phyloP scores from a whole-genome alignment of 2,113 vertebrate species.

The Gopherus evgoodei region DNA sequence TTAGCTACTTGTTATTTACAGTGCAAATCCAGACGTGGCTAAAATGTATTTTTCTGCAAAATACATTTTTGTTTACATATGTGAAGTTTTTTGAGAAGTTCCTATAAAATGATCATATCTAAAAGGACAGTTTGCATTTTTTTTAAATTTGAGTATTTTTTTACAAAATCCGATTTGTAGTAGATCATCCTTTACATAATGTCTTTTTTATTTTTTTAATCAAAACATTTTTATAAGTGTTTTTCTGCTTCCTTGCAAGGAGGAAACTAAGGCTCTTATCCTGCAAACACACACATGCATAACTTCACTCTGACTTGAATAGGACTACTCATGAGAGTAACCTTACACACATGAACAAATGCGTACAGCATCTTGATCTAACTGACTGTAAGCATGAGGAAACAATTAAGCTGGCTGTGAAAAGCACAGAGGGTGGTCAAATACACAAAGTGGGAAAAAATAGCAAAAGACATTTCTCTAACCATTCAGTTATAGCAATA shows the following conservation, averaged over 20 bases:
- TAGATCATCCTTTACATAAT: background rate
- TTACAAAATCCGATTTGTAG: background rate
- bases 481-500: background rate
- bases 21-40: background rate
- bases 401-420: background rate
- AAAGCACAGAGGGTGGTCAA: background rate
- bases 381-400: background rate
- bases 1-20: background rate
- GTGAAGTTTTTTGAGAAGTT: background rate
- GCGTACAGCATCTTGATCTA: background rate
- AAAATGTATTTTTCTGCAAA: background rate
- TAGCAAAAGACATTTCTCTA: background rate
- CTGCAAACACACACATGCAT: background rate
- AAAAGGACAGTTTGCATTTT: background rate
- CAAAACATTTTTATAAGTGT: background rate
- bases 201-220: background rate
- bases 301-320: background rate
- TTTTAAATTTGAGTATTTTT: background rate
- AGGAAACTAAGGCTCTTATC: background rate
- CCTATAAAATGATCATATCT: background rate
- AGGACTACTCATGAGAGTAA: background rate
- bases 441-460: background rate
- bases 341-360: background rate
- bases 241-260: background rate
- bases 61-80: background rate